phyloP scores from a whole-genome alignment of 2,888 invertebrate species.

The Caenorhabditis panamensis region DNA sequence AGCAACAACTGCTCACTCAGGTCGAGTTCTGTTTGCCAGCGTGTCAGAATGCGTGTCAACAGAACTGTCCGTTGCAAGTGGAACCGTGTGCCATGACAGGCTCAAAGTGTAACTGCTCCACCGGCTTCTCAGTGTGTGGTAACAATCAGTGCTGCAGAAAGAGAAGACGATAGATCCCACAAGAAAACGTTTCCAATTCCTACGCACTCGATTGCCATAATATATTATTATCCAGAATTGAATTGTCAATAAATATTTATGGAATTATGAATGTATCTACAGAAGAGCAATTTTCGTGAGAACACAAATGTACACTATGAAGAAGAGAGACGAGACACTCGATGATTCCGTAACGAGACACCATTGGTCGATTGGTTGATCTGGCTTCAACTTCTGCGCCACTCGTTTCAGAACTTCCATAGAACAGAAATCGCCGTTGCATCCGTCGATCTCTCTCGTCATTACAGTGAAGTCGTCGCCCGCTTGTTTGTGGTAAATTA shows the following conservation, averaged over 20 bases:
- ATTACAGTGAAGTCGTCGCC: constrained; percentile 54
- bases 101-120: constrained; percentile 61
- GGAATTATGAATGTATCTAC: not conserved
- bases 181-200: not conserved
- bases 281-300: not conserved
- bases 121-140: constrained; percentile 64
- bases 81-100: constrained; percentile 60
- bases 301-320: no score
- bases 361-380: constrained; percentile 46
- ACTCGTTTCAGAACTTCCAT: constrained; percentile 48
- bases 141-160: constrained; percentile 69
- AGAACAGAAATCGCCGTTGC: constrained; percentile 59
- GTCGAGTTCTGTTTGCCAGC: constrained; percentile 60
- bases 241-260: constrained; percentile 51
- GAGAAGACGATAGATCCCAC: constrained; percentile 52
- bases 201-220: constrained; percentile 58
- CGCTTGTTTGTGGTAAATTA: constrained; percentile 65
- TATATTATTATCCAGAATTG: constrained; percentile 18
- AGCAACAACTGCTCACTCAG: constrained; percentile 55
- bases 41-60: constrained; percentile 64
- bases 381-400: constrained; percentile 54
- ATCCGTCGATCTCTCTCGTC: constrained; percentile 61
- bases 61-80: constrained; percentile 68
- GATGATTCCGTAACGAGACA: constrained; percentile 37
- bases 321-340: no score